phyloP scores from a whole-genome alignment of 2,113 vertebrate species.

The Hoplias malabaricus region DNA sequence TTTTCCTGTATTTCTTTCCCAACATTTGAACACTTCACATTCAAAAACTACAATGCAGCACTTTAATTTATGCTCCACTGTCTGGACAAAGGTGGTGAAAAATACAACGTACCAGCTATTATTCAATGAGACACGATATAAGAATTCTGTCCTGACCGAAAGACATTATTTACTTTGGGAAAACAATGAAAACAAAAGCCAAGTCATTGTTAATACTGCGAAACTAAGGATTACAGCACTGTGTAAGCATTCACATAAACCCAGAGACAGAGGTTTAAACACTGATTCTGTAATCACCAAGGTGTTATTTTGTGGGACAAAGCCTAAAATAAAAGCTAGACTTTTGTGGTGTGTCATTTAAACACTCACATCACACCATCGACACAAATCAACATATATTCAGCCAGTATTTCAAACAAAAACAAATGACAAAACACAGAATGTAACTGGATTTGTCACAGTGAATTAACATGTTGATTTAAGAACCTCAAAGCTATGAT shows the following conservation, averaged over 20 bases:
- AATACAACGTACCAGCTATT: background rate
- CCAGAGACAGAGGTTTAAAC: background rate
- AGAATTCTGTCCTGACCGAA: background rate
- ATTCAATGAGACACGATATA: background rate
- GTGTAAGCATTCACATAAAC: background rate
- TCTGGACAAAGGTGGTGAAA: too few species aligned
- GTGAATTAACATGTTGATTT: too few species aligned
- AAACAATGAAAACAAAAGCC: background rate
- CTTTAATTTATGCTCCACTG: background rate
- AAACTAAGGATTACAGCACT: background rate
- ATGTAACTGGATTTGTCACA: too few species aligned
- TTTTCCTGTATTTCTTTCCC: background rate
- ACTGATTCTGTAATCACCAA: background rate
- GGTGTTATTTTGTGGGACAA: background rate
- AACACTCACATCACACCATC: background rate
- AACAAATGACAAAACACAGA: too few species aligned
- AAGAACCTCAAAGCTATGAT: too few species aligned
- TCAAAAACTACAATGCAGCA: background rate
- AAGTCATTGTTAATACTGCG: background rate
- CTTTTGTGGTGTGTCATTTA: background rate
- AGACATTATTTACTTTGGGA: background rate
- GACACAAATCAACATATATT: too few species aligned
- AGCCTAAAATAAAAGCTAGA: background rate
- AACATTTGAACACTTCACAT: background rate
- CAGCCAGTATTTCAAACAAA: too few species aligned